Conservation (phyloP, 2,113 vertebrate species). For the Aegotheles bennettii region DNA sequence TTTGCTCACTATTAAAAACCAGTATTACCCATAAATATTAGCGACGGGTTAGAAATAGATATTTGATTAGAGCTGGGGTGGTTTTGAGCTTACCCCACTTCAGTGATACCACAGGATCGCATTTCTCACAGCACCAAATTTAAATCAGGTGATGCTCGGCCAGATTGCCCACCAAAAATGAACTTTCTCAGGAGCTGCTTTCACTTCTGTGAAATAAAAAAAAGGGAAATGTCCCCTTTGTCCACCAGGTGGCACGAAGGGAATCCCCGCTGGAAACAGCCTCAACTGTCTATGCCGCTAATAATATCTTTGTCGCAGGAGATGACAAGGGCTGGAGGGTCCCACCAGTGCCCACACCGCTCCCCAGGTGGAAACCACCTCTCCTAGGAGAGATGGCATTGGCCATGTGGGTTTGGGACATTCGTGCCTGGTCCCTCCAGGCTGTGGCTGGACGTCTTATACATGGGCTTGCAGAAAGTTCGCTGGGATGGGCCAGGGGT, state of each 20-base stretch:
- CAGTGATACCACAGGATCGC: rapidly evolving
- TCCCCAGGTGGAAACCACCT: rapidly evolving
- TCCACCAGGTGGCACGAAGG: constrained; percentile 62
- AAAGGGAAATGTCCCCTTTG: neutral
- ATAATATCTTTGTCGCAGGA: neutral
- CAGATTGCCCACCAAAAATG: neutral
- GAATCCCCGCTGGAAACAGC: neutral
- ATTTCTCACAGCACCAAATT: rapidly evolving
- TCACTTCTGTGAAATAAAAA: neutral
- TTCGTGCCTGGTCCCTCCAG: neutral
- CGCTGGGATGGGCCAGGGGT: neutral
- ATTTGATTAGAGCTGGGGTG: neutral
- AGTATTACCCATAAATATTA: neutral
- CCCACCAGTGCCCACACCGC: rapidly evolving
- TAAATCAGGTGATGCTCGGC: neutral
- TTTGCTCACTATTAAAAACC: neutral
- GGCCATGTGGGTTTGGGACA: neutral
- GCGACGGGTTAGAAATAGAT: neutral
- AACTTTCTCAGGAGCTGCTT: neutral
- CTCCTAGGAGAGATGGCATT: neutral
- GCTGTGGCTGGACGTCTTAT: rapidly evolving
- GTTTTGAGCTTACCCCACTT: rapidly evolving
- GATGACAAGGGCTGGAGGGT: neutral
- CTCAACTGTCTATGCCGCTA: neutral
- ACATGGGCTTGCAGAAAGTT: neutral